Evolutionary conservation across 2,113 vertebrate species (phyloP), one percentile per base, ranked within the genome.

Genomic region (Alosa alosa): DNA sequence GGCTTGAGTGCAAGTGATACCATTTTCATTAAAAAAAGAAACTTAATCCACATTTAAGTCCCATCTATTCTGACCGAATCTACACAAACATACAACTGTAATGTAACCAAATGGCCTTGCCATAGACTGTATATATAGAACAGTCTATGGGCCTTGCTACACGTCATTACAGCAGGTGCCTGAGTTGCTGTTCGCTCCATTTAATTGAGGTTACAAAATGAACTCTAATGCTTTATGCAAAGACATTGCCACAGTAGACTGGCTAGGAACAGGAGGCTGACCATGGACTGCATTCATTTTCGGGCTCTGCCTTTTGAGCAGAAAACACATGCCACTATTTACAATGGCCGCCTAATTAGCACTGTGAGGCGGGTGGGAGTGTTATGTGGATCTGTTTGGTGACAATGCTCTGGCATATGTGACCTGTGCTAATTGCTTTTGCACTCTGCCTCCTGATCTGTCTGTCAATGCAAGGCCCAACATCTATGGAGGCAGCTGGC

Each of bases 401-500:
- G 64, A 72, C 64, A 68, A 31, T 68, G 64, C 22, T 31, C 64
- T 72, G 64, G 64, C 64, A 72, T 72, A 72, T 72, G 64, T 72
- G 64, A 72, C 64, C 64, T 72, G 25, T 31, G 64, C 7, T 72
- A 72, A 36, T 36, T 72, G 10, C 64, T 64, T 64, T 64, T n/a
- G n/a, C 60, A 64, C 60, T 64, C 25, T 72, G 64, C n/a, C 64
- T 72, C 31, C 25, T 72, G 64, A 31, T 72, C 64, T 72, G 64
- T 36, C 64, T 72, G 64, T 72, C n/a, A 68, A 68, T 68, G 64
- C 64, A 68, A n/a, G 20, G 57, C 57, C 60, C 60, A 60, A 11
- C 64, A 25, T 25, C 64, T 36, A 25, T 72, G 64, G 64, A 72
- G 60, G 6, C 0, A 60, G 25, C 20, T n/a, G 22, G 60, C 60